Evolutionary conservation across 53 echinoderm and acorn worm genomes (phyloP), one percentile per base, ranked within the genome.

Genomic region (Pentamera pediparva): DNA sequence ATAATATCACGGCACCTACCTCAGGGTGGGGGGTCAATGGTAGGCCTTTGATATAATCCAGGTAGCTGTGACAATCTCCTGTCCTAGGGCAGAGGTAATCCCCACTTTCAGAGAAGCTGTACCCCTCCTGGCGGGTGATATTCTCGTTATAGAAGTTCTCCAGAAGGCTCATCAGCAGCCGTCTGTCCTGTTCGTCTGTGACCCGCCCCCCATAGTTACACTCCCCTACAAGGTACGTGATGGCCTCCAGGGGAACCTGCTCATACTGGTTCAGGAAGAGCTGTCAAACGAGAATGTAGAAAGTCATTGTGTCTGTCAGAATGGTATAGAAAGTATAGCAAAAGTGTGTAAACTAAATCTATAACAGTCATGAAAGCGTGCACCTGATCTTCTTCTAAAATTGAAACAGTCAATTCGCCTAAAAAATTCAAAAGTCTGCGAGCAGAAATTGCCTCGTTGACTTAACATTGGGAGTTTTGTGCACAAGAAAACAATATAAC

Each of bases 161-260:
- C 24, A 92, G 86, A 2, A 92, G 81, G 56, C 92, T 92, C 67
- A 82, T 86, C 33, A 92, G 80, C 3, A 92, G 84, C 12, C 92
- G 82, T 32, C 92, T 82, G 69, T 92, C 92, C 20, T 83, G 79
- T 32, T 89, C 86, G 37, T 92, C 92, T 4, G 92, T 92, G 13
- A 92, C 92, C n/a, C 92, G 63, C 4, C 92, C 92, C 55, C 92
- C 92, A 19, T 92, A 92, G 86, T 92, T 92, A 36, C 92, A 92
- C 49, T 92, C 83, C 11, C 92, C 92, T 12, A 85, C 89, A 53
- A 92, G 74, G 70, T 92, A 92, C 12, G 89, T 77, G 56, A 92
- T 65, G 52, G 92, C 92, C 53, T 92, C 92, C 32, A 92, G 59
- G 1, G 92, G 92, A 8, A 92, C 89, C 1, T 76, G 76, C 32